Evolutionary conservation across 2,113 vertebrate species (phyloP).

Genomic region (Clinocottus analis): DNA sequence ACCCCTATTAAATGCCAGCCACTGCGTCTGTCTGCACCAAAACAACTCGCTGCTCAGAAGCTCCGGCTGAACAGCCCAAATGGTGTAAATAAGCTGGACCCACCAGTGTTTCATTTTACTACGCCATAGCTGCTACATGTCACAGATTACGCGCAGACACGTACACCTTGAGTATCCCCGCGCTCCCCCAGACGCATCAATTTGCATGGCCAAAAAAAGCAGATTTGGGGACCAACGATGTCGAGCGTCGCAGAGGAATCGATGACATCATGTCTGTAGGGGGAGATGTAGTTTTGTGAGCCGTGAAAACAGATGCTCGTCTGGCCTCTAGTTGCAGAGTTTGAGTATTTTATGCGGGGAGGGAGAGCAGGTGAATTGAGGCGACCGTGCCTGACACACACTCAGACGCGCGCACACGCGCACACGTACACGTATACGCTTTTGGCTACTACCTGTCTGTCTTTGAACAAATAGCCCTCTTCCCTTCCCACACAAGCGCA

Average conservation of each 20-base stretch:
- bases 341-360: constrained; percentile 58
- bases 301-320: constrained; percentile 78
- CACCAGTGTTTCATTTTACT: constrained; percentile 58
- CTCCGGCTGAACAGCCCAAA: constrained; percentile 27
- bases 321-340: constrained; percentile 74
- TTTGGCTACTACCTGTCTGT: constrained; percentile 54
- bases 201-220: constrained; percentile 14
- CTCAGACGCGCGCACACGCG: constrained; percentile 6
- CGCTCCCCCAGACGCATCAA: constrained; percentile 17
- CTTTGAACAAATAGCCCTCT: constrained; percentile 58
- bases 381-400: constrained; percentile 46
- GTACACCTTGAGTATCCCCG: constrained; percentile 28
- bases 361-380: constrained; percentile 57
- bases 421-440: not conserved
- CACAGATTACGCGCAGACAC: constrained; percentile 55
- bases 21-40: constrained; percentile 82
- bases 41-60: constrained; percentile 56
- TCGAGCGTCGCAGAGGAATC: constrained; percentile 68
- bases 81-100: constrained; percentile 32
- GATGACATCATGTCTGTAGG: constrained; percentile 84
- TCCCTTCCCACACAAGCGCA: constrained; percentile 60
- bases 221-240: constrained; percentile 41
- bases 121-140: constrained; percentile 44
- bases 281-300: constrained; percentile 59
- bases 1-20: constrained; percentile 69